Evolutionary conservation across 2,113 vertebrate genomes (phyloP).

Genomic region (Xiphias gladius): DNA sequence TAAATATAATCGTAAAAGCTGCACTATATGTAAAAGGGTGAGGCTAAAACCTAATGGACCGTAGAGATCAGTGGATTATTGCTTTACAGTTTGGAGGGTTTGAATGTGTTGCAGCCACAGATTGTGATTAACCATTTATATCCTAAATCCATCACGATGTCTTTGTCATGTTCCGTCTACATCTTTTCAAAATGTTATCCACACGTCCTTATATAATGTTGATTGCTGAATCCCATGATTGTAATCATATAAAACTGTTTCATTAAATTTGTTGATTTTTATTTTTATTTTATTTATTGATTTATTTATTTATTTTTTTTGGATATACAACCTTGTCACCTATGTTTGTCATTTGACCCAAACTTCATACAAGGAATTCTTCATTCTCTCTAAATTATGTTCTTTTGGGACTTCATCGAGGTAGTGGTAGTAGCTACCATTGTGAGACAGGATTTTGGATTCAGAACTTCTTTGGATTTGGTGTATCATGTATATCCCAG

Average conservation of each 20-base stretch:
- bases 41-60: neutral
- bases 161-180: conserved; percentile 35
- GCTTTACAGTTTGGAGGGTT: neutral
- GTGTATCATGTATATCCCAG: neutral
- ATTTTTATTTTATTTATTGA: neutral
- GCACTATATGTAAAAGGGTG: neutral
- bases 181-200: conserved; percentile 20
- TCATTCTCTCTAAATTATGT: neutral
- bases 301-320: neutral
- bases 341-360: conserved; percentile 19
- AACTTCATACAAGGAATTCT: neutral
- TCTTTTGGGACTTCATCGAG: neutral
- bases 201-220: conserved; percentile 13
- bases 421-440: neutral
- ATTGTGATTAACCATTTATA: conserved; percentile 7
- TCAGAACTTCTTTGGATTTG: neutral
- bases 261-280: conserved; percentile 15
- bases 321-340: neutral
- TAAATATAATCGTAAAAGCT: conserved; percentile 2
- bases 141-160: conserved; percentile 23
- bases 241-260: conserved; percentile 21
- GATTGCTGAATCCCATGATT: conserved; percentile 5
- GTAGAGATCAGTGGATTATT: neutral
- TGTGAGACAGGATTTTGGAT: conserved; percentile 17
- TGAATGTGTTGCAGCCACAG: neutral